Evolutionary conservation across 2,797 vertebrate species (phyloP).

Genomic region (Anguilla anguilla): DNA sequence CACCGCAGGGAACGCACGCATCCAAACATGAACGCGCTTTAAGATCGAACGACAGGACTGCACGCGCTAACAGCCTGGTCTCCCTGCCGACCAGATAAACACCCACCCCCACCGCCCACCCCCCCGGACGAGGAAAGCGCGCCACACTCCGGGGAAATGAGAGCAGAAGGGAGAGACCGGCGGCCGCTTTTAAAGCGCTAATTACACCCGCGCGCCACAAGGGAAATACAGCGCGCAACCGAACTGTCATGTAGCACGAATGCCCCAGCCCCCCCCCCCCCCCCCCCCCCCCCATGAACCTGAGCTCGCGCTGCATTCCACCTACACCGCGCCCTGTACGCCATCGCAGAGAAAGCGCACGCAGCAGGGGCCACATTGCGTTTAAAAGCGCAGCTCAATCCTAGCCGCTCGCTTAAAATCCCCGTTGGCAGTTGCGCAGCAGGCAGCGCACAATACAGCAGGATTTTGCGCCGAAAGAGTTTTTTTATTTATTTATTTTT

Average conservation of each 20-base stretch:
- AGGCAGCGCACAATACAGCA: neutral
- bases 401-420: neutral
- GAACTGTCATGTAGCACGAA: conserved; percentile 27
- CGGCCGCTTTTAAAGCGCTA: conserved; percentile 12
- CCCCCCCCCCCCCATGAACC: too few species aligned
- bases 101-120: neutral
- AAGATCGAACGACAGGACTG: neutral
- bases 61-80: neutral
- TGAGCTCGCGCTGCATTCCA: neutral
- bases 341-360: neutral
- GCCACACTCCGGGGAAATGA: conserved; percentile 2
- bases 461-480: neutral
- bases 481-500: too few species aligned
- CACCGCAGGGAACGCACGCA: neutral
- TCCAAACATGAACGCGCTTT: neutral
- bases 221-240: conserved; percentile 16
- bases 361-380: too few species aligned
- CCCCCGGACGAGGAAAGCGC: neutral
- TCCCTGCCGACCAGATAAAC: conserved; percentile 20
- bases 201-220: neutral
- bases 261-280: conserved; percentile 17
- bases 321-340: neutral
- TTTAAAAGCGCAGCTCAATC: neutral
- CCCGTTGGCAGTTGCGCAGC: neutral
- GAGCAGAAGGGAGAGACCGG: neutral